phyloP scores from a whole-genome alignment of 2,888 invertebrate species.

The Trachelus iudaicus region DNA sequence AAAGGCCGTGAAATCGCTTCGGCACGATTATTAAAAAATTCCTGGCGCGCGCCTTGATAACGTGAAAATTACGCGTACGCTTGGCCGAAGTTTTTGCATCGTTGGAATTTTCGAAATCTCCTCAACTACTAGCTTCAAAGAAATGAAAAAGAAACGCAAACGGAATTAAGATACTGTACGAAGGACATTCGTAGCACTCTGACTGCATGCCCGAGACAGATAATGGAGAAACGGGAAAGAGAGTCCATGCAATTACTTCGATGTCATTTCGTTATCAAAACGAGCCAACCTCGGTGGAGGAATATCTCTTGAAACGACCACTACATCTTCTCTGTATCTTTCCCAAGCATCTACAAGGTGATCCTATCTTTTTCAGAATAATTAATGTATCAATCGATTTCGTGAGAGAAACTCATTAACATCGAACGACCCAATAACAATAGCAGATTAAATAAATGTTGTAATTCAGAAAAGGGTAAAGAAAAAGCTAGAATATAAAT shows the following conservation, averaged over 20 bases:
- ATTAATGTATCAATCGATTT: constrained; percentile 21
- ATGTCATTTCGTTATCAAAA: constrained; percentile 46
- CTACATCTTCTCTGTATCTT: constrained; percentile 33
- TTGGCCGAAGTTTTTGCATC: constrained; percentile 5
- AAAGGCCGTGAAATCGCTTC: constrained; percentile 15
- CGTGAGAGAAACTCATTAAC: neutral
- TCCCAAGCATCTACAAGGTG: constrained; percentile 30
- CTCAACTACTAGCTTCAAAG: neutral
- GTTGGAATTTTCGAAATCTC: neutral
- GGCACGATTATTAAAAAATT: constrained; percentile 54
- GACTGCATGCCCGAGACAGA: neutral
- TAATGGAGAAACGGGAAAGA: neutral
- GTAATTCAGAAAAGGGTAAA: neutral
- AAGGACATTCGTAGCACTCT: neutral
- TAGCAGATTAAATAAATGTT: neutral
- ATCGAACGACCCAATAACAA: neutral
- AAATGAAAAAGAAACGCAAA: neutral
- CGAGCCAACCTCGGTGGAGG: constrained; percentile 27
- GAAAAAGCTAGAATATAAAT: neutral
- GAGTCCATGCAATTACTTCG: constrained; percentile 39
- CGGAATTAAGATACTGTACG: neutral
- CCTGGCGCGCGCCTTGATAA: constrained; percentile 38
- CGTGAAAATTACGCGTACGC: constrained; percentile 41
- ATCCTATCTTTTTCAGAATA: constrained; percentile 35
- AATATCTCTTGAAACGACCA: constrained; percentile 26